Conservation (phyloP, 2,888 invertebrate species). For the Drosophila koepferae region DNA sequence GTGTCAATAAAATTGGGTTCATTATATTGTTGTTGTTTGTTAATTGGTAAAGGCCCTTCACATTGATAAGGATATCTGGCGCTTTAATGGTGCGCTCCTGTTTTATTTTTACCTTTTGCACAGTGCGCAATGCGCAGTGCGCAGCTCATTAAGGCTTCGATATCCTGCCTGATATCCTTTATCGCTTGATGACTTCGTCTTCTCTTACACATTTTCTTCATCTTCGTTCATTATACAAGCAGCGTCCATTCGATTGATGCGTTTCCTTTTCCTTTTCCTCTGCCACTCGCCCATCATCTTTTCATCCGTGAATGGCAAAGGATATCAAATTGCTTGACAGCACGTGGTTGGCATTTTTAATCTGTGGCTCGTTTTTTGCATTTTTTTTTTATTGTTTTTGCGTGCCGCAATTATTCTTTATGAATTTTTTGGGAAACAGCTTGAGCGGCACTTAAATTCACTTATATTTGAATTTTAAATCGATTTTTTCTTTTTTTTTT, state of each 20-base stretch:
- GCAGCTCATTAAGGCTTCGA: slow-evolving; percentile 51
- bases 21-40: slow-evolving; percentile 67
- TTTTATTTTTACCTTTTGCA: slow-evolving; percentile 20
- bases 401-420: slow-evolving; percentile 36
- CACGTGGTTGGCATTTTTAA: slow-evolving; percentile 45
- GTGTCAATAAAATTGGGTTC: slow-evolving; percentile 64
- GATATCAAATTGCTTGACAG: slow-evolving; percentile 56
- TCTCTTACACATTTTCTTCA: slow-evolving; percentile 40
- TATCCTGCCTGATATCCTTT: slow-evolving; percentile 58
- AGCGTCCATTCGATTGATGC: slow-evolving; percentile 52
- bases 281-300: slow-evolving; percentile 1
- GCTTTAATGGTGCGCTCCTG: slow-evolving; percentile 38
- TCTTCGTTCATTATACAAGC: slow-evolving; percentile 34
- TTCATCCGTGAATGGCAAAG: slow-evolving; percentile 40
- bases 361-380: slow-evolving; percentile 8
- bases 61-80: slow-evolving; percentile 65
- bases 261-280: slow-evolving; percentile 5
- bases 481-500: not conserved
- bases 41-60: slow-evolving; percentile 66
- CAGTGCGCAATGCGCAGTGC: slow-evolving; percentile 15
- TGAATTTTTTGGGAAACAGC: slow-evolving; percentile 20
- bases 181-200: slow-evolving; percentile 52
- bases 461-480: not conserved
- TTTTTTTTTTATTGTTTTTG: slow-evolving; percentile 16
- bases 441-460: slow-evolving; percentile 14